Evolutionary conservation across 2,888 invertebrate species (phyloP).

Genomic region (Gnatocerus cornutus): DNA sequence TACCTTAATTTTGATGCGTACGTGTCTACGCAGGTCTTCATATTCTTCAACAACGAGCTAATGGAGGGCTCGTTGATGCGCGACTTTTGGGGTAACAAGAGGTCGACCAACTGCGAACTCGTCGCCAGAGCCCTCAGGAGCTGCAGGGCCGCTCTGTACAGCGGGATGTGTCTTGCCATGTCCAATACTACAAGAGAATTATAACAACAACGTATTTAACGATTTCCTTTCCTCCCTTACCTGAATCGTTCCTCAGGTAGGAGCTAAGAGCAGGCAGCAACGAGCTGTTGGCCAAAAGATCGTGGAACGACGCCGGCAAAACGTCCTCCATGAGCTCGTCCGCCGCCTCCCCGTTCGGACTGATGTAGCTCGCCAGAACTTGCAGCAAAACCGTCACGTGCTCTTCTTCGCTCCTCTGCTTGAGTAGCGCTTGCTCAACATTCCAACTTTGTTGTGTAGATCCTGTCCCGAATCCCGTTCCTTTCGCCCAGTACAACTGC

Average conservation of each 20-base stretch:
- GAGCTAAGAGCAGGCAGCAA: constrained; percentile 91
- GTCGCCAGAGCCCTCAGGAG: constrained; percentile 84
- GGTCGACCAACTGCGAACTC: constrained; percentile 74
- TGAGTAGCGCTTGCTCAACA: constrained; percentile 92
- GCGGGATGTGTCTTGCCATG: constrained; percentile 96
- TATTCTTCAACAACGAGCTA: constrained; percentile 85
- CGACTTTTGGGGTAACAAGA: constrained; percentile 76
- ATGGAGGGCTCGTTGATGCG: constrained; percentile 76
- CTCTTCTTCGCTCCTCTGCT: constrained; percentile 94
- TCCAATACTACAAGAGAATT: constrained; percentile 84
- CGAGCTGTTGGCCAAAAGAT: constrained; percentile 86
- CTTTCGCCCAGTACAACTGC: constrained; percentile 96
- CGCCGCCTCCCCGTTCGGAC: constrained; percentile 77
- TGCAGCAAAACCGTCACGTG: constrained; percentile 85
- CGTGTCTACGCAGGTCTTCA: constrained; percentile 94
- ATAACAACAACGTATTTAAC: no score
- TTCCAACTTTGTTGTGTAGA: constrained; percentile 98
- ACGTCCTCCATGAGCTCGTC: constrained; percentile 70
- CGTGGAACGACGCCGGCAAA: constrained; percentile 82
- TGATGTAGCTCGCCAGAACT: constrained; percentile 92
- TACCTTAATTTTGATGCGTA: constrained; percentile 90
- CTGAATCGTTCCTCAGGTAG: constrained; percentile 93
- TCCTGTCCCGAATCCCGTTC: constrained; percentile 97
- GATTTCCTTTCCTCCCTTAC: no score
- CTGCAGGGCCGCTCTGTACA: constrained; percentile 90